These are phyloP conservation scores for Prionace glauca DNA, from an alignment of 2,797 vertebrate genomes.

Conservation along the genomic window DNA sequence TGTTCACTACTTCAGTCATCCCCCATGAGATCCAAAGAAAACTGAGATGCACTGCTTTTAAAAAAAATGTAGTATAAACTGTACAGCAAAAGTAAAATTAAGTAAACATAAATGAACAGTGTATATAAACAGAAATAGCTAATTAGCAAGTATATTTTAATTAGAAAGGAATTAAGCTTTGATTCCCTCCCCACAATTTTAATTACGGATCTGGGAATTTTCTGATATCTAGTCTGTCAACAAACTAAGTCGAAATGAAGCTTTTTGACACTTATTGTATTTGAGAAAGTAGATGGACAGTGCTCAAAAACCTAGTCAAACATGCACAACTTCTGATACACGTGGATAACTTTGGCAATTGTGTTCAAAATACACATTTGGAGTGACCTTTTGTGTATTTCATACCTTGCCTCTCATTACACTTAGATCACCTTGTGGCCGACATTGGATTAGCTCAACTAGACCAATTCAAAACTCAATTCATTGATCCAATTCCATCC, in stretches of 20 bases:
- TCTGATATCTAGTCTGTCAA: neutral
- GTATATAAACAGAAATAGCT: constrained; percentile 12
- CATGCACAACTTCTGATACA: neutral
- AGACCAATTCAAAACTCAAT: neutral
- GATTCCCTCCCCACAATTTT: neutral
- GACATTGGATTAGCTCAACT: neutral
- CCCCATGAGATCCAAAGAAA: neutral
- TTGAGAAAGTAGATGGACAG: neutral
- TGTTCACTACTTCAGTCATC: neutral
- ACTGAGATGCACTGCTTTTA: neutral
- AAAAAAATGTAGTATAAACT: neutral
- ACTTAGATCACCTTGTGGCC: neutral
- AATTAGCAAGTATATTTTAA: neutral
- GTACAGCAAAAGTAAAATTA: neutral
- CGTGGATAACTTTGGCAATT: neutral
- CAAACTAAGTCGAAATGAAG: neutral
- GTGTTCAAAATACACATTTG: neutral
- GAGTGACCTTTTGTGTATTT: neutral
- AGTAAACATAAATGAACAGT: neutral
- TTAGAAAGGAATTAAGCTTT: neutral
- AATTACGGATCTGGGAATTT: constrained; percentile 20
- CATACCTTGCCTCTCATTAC: neutral
- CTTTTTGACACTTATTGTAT: neutral
- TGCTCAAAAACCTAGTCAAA: constrained; percentile 14
- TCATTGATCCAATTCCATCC: constrained; percentile 14